phyloP scores from a whole-genome alignment of 2,888 invertebrate genomes.

The Dusona sp. region DNA sequence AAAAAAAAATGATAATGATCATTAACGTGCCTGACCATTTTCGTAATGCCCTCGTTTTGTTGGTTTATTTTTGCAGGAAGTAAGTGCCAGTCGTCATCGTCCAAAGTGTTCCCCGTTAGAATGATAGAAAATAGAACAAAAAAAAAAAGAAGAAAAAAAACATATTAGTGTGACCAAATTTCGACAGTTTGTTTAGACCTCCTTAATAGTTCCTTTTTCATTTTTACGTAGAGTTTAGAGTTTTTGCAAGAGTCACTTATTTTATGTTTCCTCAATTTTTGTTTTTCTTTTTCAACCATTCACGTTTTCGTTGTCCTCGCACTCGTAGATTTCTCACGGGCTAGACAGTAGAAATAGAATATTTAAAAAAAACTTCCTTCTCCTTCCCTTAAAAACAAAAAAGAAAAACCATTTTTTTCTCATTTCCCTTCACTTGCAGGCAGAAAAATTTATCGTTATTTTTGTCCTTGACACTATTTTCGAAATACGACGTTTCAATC shows the following conservation, averaged over 20 bases:
- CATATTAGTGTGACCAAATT: constrained; percentile 47
- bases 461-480: constrained; percentile 56
- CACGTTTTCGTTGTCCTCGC: constrained; percentile 47
- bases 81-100: constrained; percentile 83
- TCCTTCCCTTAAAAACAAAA: not conserved
- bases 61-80: constrained; percentile 85
- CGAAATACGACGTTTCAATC: constrained; percentile 51
- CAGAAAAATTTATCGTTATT: constrained; percentile 37
- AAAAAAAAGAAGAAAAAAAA: constrained; percentile 29
- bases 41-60: constrained; percentile 67
- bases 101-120: constrained; percentile 50
- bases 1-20: constrained; percentile 29
- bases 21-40: constrained; percentile 70
- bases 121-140: constrained; percentile 20
- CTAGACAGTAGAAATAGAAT: constrained; percentile 28
- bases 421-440: constrained; percentile 31
- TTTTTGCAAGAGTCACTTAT: constrained; percentile 55
- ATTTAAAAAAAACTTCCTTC: not conserved
- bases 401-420: constrained; percentile 3
- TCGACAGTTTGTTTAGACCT: constrained; percentile 53
- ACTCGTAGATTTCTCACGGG: constrained; percentile 44
- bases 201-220: not conserved
- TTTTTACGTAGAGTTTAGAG: constrained; percentile 61
- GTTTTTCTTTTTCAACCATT: constrained; percentile 8
- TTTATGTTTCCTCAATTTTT: constrained; percentile 29